phyloP scores from a whole-genome alignment of 1,140 invertebrate species.

The Zaprionus taronus region DNA sequence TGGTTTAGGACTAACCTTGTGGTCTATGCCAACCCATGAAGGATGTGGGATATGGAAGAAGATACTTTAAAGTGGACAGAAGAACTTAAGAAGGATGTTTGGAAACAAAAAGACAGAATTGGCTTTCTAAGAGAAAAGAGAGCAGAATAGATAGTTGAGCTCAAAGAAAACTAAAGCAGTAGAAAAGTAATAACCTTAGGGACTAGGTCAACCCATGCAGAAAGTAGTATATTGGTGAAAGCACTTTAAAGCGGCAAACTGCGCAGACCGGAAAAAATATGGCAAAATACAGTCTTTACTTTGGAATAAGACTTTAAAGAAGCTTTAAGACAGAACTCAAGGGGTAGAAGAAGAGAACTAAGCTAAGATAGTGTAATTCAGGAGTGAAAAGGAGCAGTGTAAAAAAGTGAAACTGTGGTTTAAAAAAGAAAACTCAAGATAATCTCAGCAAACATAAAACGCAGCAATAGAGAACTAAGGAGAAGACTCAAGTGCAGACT shows the following conservation, averaged over 20 bases:
- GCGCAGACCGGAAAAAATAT: too few species aligned
- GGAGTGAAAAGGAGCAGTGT: too few species aligned
- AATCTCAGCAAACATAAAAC: not conserved
- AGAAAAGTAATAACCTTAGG: not conserved
- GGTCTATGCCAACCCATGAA: not conserved
- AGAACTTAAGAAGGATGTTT: not conserved
- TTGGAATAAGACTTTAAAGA: too few species aligned
- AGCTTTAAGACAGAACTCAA: not conserved
- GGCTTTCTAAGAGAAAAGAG: not conserved
- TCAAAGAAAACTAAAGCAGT: too few species aligned
- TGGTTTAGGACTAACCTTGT: not conserved
- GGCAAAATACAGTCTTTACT: too few species aligned
- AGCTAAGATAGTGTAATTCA: too few species aligned
- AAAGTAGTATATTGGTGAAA: not conserved
- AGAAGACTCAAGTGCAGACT: not conserved
- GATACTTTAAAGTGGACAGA: not conserved
- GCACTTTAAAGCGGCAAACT: not conserved
- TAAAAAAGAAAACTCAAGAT: not conserved
- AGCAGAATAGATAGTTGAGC: too few species aligned
- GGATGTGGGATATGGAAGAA: not conserved
- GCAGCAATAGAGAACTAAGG: not conserved
- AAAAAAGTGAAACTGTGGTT: not conserved
- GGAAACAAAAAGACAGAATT: too few species aligned
- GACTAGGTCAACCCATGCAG: not conserved
- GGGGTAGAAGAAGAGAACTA: too few species aligned